A percentile compares a stretch with the other conserved stretches of the same genome.
Conservation (phyloP, 2,113 vertebrate species). For the Psittacara wagleri region DNA sequence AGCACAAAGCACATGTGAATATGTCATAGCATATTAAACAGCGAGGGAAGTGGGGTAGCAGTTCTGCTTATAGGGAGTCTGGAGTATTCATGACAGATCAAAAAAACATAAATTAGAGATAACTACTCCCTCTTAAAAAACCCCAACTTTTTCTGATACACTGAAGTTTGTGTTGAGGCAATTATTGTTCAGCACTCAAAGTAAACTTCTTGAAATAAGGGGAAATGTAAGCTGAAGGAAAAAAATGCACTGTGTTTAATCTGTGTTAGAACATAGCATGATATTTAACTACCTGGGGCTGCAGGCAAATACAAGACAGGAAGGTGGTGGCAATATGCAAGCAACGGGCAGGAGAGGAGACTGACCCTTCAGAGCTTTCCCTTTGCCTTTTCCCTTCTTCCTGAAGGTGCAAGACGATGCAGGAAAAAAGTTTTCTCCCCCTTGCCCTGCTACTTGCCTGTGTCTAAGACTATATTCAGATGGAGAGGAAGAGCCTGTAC, state of each 20-base stretch:
- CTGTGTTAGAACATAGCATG: not conserved
- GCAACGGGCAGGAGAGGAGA: not conserved
- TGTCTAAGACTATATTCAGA: not conserved
- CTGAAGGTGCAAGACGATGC: not conserved
- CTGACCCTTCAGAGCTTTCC: not conserved
- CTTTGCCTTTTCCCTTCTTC: not conserved
- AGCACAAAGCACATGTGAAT: not conserved
- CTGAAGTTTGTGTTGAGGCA: not conserved
- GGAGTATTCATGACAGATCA: not conserved
- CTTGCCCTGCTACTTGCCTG: not conserved
- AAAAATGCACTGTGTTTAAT: not conserved
- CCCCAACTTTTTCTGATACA: not conserved
- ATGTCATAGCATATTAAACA: accelerated
- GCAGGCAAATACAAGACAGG: not conserved
- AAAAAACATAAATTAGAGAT: not conserved
- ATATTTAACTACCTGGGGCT: not conserved
- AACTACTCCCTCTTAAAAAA: not conserved
- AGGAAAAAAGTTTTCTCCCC: not conserved
- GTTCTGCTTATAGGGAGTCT: not conserved
- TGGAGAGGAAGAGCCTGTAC: not conserved
- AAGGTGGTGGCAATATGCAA: not conserved
- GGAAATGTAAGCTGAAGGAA: not conserved
- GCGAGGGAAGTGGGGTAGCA: not conserved
- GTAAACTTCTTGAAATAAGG: not conserved
- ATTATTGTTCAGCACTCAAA: not conserved